Evolutionary conservation across 2,888 invertebrate species (phyloP).

Genomic region (Cartodere bifasciata): DNA sequence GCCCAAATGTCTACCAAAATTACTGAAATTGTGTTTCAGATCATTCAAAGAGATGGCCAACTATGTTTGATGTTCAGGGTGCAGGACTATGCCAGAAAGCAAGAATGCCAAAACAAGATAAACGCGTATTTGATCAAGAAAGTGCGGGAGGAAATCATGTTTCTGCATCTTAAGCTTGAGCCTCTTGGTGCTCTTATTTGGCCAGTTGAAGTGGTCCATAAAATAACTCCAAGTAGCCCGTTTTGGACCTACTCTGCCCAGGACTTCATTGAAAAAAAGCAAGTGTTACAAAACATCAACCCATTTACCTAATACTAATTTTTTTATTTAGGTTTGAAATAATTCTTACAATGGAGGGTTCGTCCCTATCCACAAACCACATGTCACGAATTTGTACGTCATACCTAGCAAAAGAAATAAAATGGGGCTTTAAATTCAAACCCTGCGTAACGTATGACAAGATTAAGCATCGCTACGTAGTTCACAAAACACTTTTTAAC

Average conservation of each 20-base stretch:
- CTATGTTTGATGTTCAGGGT: constrained; percentile 70
- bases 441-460: constrained; percentile 38
- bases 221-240: constrained; percentile 65
- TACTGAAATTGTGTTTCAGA: constrained; percentile 31
- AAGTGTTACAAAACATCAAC: constrained; percentile 5
- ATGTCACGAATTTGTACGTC: constrained; percentile 62
- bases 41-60: constrained; percentile 66
- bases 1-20: not conserved
- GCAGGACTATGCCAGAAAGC: constrained; percentile 64
- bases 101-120: constrained; percentile 68
- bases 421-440: constrained; percentile 73
- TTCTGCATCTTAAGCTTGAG: constrained; percentile 53
- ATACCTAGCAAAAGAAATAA: constrained; percentile 66
- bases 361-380: constrained; percentile 64
- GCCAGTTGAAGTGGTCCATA: constrained; percentile 79
- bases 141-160: constrained; percentile 63
- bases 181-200: constrained; percentile 59
- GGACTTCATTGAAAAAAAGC: constrained; percentile 57
- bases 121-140: constrained; percentile 54
- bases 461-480: constrained; percentile 42
- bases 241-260: constrained; percentile 66
- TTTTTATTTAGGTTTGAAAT: constrained; percentile 55
- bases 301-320: not conserved
- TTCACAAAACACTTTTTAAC: constrained; percentile 52
- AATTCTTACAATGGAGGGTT: constrained; percentile 71